A percentile compares a stretch with the other conserved stretches of the same genome.
phyloP scores from a whole-genome alignment of 2,113 vertebrate species.

The Tor tambroides region DNA sequence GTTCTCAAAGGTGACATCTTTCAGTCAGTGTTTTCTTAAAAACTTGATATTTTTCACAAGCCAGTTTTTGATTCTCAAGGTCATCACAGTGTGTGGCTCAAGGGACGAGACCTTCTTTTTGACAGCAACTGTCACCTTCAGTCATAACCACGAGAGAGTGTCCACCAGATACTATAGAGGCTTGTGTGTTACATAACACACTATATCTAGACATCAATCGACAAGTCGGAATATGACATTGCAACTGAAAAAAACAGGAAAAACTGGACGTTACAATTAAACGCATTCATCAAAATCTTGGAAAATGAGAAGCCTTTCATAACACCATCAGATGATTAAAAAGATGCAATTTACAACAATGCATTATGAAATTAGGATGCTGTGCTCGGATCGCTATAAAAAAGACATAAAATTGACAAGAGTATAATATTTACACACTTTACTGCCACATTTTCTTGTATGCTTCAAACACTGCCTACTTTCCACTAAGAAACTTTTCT shows the following conservation, averaged over 20 bases:
- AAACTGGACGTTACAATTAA: background rate
- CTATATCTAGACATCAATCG: background rate
- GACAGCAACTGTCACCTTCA: slow-evolving; percentile 47
- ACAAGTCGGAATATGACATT: background rate
- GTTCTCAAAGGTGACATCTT: background rate
- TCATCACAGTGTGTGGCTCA: slow-evolving; percentile 35
- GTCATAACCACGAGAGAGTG: slow-evolving; percentile 21
- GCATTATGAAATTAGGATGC: background rate
- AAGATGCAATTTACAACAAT: background rate
- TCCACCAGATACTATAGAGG: slow-evolving; percentile 4
- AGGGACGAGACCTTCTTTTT: slow-evolving; percentile 32
- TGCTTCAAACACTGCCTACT: background rate
- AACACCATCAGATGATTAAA: background rate
- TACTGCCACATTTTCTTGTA: background rate
- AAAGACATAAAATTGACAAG: background rate
- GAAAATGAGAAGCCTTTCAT: background rate
- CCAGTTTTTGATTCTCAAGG: slow-evolving; percentile 43
- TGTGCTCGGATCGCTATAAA: background rate
- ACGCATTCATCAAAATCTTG: background rate
- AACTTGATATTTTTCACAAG: slow-evolving; percentile 23
- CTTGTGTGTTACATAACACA: background rate
- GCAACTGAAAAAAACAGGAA: too few relatives aligned
- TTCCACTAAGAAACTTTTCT: background rate
- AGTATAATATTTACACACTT: background rate
- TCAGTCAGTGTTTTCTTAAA: slow-evolving; percentile 2